Evolutionary conservation across 2,888 invertebrate species (phyloP).

Genomic region (Tetragonula carbonaria): DNA sequence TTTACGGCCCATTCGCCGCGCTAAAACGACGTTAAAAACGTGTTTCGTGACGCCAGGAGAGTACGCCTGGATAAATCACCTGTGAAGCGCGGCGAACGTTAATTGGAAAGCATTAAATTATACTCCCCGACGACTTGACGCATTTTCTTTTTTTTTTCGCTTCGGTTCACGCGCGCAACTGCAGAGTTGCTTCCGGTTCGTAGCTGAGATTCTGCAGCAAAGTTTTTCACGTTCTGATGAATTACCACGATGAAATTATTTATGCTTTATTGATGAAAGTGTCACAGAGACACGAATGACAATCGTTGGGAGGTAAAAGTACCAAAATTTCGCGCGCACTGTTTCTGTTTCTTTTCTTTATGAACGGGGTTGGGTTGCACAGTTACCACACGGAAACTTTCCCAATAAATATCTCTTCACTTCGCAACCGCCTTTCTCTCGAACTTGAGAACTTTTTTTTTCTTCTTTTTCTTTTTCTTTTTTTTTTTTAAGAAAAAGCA

Average conservation of each 20-base stretch:
- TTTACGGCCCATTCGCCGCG: slow-evolving; percentile 42
- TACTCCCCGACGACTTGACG: not conserved
- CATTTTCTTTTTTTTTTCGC: too few relatives aligned
- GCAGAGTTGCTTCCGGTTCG: slow-evolving; percentile 15
- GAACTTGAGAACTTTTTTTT: slow-evolving; percentile 28
- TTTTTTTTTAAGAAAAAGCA: slow-evolving; percentile 22
- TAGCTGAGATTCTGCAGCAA: slow-evolving; percentile 1
- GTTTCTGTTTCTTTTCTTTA: not conserved
- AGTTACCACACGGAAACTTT: slow-evolving; percentile 32
- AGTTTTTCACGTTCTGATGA: slow-evolving; percentile 22
- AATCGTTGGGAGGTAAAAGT: not conserved
- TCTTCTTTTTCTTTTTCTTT: too few relatives aligned
- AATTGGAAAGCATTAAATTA: slow-evolving; percentile 30
- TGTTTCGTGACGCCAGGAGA: slow-evolving; percentile 5
- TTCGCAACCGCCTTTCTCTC: slow-evolving; percentile 50
- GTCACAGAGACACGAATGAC: not conserved
- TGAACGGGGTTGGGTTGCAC: not conserved
- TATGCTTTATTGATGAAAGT: not conserved
- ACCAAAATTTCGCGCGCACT: not conserved
- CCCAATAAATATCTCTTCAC: slow-evolving; percentile 41
- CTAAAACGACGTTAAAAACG: slow-evolving; percentile 29
- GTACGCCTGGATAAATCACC: slow-evolving; percentile 30
- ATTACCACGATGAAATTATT: slow-evolving; percentile 4
- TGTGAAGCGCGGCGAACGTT: slow-evolving; percentile 7
- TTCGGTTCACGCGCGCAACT: not conserved